Base-by-base conservation (phyloP, 2,113 vertebrate genomes). In the Poeciliopsis occidentalis region DNA sequence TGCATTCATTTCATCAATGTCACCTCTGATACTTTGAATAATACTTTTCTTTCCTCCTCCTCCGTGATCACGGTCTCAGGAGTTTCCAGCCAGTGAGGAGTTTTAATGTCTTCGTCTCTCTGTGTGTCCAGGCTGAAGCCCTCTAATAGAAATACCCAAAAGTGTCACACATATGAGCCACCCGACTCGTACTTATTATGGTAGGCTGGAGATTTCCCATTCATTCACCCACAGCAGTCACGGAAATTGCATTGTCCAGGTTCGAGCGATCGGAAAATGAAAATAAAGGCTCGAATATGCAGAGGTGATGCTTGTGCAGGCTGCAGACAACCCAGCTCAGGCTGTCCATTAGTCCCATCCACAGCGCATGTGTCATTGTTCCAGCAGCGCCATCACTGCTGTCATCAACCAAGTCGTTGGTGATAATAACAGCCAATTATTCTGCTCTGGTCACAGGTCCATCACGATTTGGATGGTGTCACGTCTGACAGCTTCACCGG, bases 381-480 rank as follows among this genome's bases (percentile, higher is more conserved):
- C 54, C 44, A 39, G 68, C 57, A 60, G 31, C 39, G 54, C 44
- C 62, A 30, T 76, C 29, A 6, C 71, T 85, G 76, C 70, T 75
- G 73, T 84, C 82, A 76, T 84, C 75, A 75, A 75, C 51, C 65
- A 72, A 71, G 62, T 71, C 75, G 76, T 74, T 69, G 70, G 69
- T 76, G 73, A 78, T 51, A 86, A 76, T 82, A 71, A 68, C 41
- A 73, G 67, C 85, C 78, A 88, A 81, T 91, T 91, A 82, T 73
- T 27, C 19, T 34, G 27, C 66, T 70, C 71, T 68, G 79, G 76
- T 75, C 87, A 81, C 34, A 41, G 71, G 75, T 51, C 60, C 81
- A 17, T 73, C 81, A 75, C 80, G 76, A 82, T 81, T 88, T 75
- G 11, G 5, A 69, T 27, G 13, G 73, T 81, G 79, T 89, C 73